These are phyloP conservation scores for Coelinius sp. DNA, from an alignment of 2,888 invertebrate species.

Conservation along the genomic window DNA sequence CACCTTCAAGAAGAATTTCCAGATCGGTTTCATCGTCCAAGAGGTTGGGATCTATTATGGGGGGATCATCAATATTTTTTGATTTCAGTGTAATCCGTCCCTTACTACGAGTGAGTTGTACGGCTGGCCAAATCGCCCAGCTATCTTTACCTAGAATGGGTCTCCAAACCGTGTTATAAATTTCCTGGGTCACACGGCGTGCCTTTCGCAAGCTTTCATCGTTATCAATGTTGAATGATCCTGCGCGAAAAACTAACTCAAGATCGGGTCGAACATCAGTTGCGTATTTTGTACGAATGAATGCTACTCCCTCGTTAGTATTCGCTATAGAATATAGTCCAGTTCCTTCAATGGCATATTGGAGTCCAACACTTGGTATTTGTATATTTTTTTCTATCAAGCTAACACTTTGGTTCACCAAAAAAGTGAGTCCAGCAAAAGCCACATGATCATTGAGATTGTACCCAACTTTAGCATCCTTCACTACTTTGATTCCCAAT, in stretches of 20 bases:
- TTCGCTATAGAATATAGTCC: constrained; percentile 69
- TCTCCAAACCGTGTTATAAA: constrained; percentile 62
- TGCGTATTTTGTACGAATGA: constrained; percentile 70
- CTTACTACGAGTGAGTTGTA: constrained; percentile 81
- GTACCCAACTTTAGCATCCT: constrained; percentile 69
- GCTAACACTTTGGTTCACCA: constrained; percentile 73
- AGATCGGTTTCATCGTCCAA: constrained; percentile 75
- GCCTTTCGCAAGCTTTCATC: constrained; percentile 66
- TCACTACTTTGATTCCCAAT: constrained; percentile 75
- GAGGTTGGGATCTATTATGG: constrained; percentile 86
- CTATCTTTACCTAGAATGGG: constrained; percentile 63
- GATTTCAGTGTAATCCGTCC: constrained; percentile 80
- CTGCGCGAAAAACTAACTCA: constrained; percentile 72
- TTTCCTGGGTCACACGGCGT: constrained; percentile 65
- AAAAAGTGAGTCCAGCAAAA: constrained; percentile 79
- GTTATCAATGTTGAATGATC: constrained; percentile 72
- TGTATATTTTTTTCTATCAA: constrained; percentile 63
- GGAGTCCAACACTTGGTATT: constrained; percentile 59
- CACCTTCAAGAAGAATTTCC: constrained; percentile 68
- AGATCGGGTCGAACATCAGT: constrained; percentile 64
- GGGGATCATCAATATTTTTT: constrained; percentile 80
- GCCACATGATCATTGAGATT: constrained; percentile 78
- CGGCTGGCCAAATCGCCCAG: constrained; percentile 77
- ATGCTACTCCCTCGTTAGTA: constrained; percentile 70
- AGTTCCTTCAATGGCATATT: constrained; percentile 62